Conservation (phyloP, 2,113 vertebrate genomes). For the Microtus montanus region DNA sequence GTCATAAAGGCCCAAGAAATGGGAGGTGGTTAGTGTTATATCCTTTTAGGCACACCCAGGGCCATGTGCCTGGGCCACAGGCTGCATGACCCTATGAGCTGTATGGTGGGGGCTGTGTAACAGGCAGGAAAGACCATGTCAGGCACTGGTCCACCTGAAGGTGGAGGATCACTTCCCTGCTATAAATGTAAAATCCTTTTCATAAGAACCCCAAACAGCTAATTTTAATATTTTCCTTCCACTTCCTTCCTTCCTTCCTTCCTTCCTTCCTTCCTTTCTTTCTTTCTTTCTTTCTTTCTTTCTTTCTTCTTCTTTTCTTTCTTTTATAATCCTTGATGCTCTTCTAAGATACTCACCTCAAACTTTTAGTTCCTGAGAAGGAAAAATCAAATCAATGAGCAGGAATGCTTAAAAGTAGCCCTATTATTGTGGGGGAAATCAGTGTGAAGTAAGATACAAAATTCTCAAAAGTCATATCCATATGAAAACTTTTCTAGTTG, state of each 20-base stretch:
- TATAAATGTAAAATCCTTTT: background rate
- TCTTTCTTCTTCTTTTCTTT: background rate
- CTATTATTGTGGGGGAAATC: conserved; percentile 4
- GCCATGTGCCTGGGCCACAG: background rate
- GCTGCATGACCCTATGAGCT: background rate
- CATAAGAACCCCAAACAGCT: background rate
- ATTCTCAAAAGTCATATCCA: background rate
- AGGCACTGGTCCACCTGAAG: background rate
- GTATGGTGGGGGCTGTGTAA: background rate
- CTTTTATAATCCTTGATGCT: background rate
- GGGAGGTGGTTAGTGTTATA: background rate
- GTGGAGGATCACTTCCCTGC: background rate
- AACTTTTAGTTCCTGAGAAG: background rate
- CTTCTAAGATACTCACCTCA: conserved; percentile 43
- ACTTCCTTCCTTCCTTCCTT: background rate
- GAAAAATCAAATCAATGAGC: background rate
- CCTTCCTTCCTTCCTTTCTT: background rate
- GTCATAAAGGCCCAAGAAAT: background rate
- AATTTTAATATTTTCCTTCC: background rate
- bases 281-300: background rate
- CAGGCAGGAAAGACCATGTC: background rate
- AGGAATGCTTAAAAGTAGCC: background rate
- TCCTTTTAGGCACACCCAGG: background rate
- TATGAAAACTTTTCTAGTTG: conserved; percentile 26
- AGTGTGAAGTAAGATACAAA: conserved; percentile 28